phyloP scores from a whole-genome alignment of 2,797 vertebrate genomes.

The Spatula versicolor region DNA sequence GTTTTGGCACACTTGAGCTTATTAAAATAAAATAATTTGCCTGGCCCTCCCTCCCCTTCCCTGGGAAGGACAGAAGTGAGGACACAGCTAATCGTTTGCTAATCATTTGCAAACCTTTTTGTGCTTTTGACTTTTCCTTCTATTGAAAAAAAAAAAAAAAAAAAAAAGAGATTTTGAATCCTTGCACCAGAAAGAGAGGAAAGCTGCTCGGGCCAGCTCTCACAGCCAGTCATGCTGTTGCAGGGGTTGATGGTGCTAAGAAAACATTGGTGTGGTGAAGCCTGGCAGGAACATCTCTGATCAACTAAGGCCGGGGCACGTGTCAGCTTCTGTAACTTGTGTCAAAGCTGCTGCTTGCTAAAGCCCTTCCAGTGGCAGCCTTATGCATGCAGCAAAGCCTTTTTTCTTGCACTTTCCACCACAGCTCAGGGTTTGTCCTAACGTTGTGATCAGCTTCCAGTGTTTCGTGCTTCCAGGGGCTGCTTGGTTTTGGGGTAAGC shows the following conservation, averaged over 20 bases:
- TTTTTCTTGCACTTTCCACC: background rate
- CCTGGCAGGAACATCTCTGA: background rate
- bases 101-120: background rate
- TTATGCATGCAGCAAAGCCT: background rate
- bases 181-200: rapidly evolving
- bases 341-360: background rate
- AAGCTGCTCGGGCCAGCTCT: too few species aligned
- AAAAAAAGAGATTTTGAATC: background rate
- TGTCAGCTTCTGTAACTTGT: background rate
- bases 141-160: background rate
- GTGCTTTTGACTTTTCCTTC: background rate
- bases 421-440: background rate
- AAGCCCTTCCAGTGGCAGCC: background rate
- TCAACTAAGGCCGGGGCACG: rapidly evolving
- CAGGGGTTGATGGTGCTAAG: too few species aligned
- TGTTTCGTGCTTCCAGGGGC: background rate
- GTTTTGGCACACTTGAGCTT: background rate
- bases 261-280: background rate
- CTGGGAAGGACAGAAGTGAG: background rate
- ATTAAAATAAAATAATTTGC: background rate
- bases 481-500: slow-evolving; percentile 46
- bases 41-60: background rate
- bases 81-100: background rate
- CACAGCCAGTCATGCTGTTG: too few species aligned
- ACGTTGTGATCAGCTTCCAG: background rate